phyloP scores from a whole-genome alignment of 1,140 invertebrate species.

The Lordiphosa clarofinis region DNA sequence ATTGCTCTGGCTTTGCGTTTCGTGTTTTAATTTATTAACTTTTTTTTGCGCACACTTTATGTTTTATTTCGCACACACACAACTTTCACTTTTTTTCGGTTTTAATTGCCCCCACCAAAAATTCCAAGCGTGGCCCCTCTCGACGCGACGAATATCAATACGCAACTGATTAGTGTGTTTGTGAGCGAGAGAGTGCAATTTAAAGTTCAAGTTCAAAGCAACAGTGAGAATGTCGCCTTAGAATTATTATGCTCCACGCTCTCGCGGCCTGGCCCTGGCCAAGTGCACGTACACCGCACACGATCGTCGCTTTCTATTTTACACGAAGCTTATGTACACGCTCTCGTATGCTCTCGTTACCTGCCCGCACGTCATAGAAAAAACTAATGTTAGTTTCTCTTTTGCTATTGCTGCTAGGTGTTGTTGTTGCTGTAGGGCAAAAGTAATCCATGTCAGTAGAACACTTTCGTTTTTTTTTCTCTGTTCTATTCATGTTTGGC shows the following conservation, averaged over 20 bases:
- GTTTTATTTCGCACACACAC: constrained; percentile 57
- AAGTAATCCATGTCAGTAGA: constrained; percentile 79
- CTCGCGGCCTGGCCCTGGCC: constrained; percentile 15
- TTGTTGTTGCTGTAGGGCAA: constrained; percentile 41
- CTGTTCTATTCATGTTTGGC: constrained; percentile 16
- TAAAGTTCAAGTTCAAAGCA: constrained; percentile 78
- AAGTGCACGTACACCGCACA: constrained; percentile 59
- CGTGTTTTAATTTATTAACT: constrained; percentile 62
- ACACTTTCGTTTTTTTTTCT: constrained; percentile 74
- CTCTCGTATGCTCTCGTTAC: constrained; percentile 9
- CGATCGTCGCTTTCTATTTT: constrained; percentile 21
- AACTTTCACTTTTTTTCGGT: constrained; percentile 68
- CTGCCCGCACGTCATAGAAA: constrained; percentile 28
- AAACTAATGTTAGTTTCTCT: constrained; percentile 64
- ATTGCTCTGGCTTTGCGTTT: constrained; percentile 29
- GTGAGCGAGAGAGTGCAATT: constrained; percentile 45
- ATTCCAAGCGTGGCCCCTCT: constrained; percentile 23
- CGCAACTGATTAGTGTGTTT: constrained; percentile 30
- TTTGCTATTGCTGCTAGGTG: constrained; percentile 4
- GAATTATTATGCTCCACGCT: constrained; percentile 41
- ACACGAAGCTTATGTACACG: not conserved
- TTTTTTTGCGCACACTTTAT: constrained; percentile 67
- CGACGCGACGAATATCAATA: constrained; percentile 34
- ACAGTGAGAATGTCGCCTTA: constrained; percentile 43
- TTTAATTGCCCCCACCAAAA: constrained; percentile 41